Evolutionary conservation across 2,888 invertebrate species (phyloP), one percentile per base, ranked within the genome.

Genomic region (Rhabditoides inermis): DNA sequence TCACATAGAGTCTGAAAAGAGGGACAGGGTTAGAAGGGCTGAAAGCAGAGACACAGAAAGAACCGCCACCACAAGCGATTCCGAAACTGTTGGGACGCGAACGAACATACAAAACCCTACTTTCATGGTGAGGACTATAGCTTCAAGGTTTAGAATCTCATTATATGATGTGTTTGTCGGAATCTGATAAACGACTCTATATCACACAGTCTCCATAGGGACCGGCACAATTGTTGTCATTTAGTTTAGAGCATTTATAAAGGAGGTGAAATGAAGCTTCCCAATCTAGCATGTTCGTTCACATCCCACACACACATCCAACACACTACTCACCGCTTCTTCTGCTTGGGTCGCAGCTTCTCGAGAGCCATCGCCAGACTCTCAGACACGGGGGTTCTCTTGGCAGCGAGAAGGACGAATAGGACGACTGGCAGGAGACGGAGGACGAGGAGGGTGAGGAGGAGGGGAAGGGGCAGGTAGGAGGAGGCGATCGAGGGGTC

Each of bases 401-500:
- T 61, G 28, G 53, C 57, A 7, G 57, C 40, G 20, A 73, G 53
- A 30, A 66, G 52, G 6, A 61, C 54, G 37, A 65, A 67, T 30
- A 68, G 41, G 40, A 65, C 42, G 32, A 73, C 55, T 5, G 68
- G 62, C 4, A 62, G 22, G 20, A 72, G 50, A 3, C 73, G 65
- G 39, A 68, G 52, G 15, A 53, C 60, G 25, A 71, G 53, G 28
- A 73, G 55, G 10, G 55, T 25, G 37, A 69, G 53, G 12, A 73
- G 58, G 20, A 73, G 52, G 30, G 42, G 49, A 26, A 50, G 25
- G 2, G 72, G 65, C 27, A 73, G 60, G 58, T 65, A 73, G 7
- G 68, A 61, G 15, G 56, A 53, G 26, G 61, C 55, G 30, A 73
- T 61, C 49, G 61, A 59, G n/a, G 73, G 72, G 45, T 73, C 73